phyloP scores from a whole-genome alignment of 2,113 vertebrate genomes.

The Rhinolophus sinicus region DNA sequence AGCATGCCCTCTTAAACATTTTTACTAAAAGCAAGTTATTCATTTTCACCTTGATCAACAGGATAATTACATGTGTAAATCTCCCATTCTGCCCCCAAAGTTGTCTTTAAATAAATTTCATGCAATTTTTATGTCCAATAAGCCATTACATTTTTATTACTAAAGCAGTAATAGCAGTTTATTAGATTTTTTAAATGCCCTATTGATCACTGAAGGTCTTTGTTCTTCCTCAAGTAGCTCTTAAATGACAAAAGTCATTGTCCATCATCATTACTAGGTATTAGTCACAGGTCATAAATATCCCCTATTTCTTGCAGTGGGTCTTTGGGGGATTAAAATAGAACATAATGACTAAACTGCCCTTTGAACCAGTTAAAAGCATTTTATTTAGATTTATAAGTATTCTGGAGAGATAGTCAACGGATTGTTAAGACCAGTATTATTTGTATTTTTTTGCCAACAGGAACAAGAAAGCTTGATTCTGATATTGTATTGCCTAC shows the following conservation, averaged over 20 bases:
- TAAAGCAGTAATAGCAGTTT: slow-evolving; percentile 60
- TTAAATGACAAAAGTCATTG: slow-evolving; percentile 42
- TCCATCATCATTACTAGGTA: slow-evolving; percentile 19
- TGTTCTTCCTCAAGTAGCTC: slow-evolving; percentile 39
- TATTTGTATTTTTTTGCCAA: slow-evolving; percentile 1
- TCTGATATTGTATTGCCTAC: neutral
- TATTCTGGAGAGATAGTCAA: neutral
- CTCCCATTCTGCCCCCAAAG: neutral
- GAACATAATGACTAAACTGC: slow-evolving; percentile 40
- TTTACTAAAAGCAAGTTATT: slow-evolving; percentile 38
- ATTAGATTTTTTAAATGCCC: slow-evolving; percentile 66
- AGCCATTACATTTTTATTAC: slow-evolving; percentile 67
- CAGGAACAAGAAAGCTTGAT: slow-evolving; percentile 40
- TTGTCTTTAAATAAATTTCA: slow-evolving; percentile 50
- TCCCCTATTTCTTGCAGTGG: neutral
- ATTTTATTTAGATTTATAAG: slow-evolving; percentile 49
- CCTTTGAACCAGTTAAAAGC: slow-evolving; percentile 30
- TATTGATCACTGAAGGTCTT: slow-evolving; percentile 41
- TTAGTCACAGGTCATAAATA: slow-evolving; percentile 49
- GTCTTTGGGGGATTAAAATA: slow-evolving; percentile 48
- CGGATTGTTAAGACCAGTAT: neutral
- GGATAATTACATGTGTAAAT: slow-evolving; percentile 46
- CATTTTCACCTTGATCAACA: slow-evolving; percentile 60
- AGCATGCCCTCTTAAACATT: neutral
- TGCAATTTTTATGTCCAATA: slow-evolving; percentile 72